Evolutionary conservation across 2,888 invertebrate genomes (phyloP).

Genomic region (Laspeyria flexula): DNA sequence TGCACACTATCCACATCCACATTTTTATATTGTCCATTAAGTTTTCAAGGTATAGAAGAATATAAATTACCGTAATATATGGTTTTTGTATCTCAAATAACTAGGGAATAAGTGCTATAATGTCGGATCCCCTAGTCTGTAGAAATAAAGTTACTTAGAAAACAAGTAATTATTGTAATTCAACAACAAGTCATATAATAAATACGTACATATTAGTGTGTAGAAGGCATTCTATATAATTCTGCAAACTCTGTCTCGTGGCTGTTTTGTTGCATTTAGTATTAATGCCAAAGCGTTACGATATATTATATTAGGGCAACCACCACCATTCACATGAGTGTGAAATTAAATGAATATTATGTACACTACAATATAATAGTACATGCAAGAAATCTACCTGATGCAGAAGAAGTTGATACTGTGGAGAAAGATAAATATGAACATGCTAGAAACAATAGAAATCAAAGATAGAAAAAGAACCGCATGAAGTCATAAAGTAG

Average conservation of each 20-base stretch:
- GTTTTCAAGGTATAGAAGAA: slow-evolving; percentile 6
- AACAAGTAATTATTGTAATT: slow-evolving; percentile 21
- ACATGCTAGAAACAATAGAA: slow-evolving; percentile 81
- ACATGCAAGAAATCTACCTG: slow-evolving; percentile 80
- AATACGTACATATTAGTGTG: slow-evolving; percentile 50
- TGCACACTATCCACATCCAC: neutral
- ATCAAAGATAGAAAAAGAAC: slow-evolving; percentile 73
- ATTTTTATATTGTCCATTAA: neutral
- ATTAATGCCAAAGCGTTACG: slow-evolving; percentile 71
- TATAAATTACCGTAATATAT: slow-evolving; percentile 36
- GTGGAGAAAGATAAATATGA: slow-evolving; percentile 78
- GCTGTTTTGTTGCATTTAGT: slow-evolving; percentile 76
- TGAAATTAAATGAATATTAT: slow-evolving; percentile 68
- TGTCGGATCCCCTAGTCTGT: slow-evolving; percentile 20
- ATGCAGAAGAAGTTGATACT: slow-evolving; percentile 78
- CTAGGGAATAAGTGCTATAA: slow-evolving; percentile 23
- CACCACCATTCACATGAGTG: slow-evolving; percentile 65
- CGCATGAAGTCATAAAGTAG: slow-evolving; percentile 81
- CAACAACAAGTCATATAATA: slow-evolving; percentile 37
- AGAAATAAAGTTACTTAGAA: slow-evolving; percentile 17
- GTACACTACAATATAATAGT: slow-evolving; percentile 71
- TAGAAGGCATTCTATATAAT: slow-evolving; percentile 64
- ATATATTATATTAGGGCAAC: slow-evolving; percentile 59
- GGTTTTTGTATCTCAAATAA: slow-evolving; percentile 31
- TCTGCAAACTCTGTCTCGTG: slow-evolving; percentile 84